phyloP scores from a whole-genome alignment of 1,140 invertebrate species.

The Acromyrmex echinatior region DNA sequence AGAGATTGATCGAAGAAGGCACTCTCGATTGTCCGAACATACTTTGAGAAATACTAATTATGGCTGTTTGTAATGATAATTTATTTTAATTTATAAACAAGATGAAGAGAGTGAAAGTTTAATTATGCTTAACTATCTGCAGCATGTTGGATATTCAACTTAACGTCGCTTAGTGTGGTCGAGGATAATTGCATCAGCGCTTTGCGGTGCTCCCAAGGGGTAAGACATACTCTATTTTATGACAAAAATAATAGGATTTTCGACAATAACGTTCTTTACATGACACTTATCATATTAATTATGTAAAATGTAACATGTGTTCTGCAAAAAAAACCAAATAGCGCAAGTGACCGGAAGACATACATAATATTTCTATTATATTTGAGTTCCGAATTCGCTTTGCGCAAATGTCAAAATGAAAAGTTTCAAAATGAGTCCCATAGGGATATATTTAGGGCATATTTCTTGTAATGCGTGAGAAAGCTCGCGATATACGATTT shows the following conservation, averaged over 20 bases:
- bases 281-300: constrained; percentile 22
- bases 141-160: constrained; percentile 38
- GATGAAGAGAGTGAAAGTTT: constrained; percentile 30
- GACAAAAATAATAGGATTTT: constrained; percentile 38
- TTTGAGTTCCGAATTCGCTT: background rate
- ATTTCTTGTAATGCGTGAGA: background rate
- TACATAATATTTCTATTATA: constrained; percentile 21
- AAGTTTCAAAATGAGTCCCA: background rate
- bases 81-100: constrained; percentile 45
- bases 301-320: background rate
- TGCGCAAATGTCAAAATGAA: background rate
- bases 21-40: background rate
- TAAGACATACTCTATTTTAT: background rate
- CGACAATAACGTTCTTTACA: background rate
- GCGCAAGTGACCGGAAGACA: background rate
- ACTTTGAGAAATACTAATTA: background rate
- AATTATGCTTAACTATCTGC: constrained; percentile 37
- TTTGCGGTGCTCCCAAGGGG: background rate
- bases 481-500: background rate
- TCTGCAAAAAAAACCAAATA: background rate
- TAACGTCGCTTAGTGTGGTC: background rate
- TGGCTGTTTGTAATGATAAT: constrained; percentile 4
- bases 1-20: background rate
- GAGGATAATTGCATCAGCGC: constrained; percentile 31
- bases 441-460: too few species aligned